phyloP scores from a whole-genome alignment of 1,140 invertebrate genomes.

The Philopotamus ludificatus region DNA sequence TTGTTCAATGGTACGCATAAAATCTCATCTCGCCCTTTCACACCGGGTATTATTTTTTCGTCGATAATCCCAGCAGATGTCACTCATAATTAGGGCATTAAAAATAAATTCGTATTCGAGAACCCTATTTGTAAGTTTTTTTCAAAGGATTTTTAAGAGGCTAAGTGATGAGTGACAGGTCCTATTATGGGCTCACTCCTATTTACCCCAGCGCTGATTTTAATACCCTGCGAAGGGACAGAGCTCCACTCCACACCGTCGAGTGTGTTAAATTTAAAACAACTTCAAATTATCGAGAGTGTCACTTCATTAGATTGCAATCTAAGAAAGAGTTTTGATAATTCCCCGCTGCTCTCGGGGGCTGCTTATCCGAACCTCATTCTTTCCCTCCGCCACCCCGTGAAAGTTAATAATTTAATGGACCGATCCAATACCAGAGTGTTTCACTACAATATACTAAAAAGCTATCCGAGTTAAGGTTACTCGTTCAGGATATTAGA shows the following conservation, averaged over 20 bases:
- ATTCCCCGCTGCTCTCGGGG: too few relatives aligned
- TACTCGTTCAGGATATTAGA: slow-evolving; percentile 15
- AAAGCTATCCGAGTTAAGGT: slow-evolving; percentile 10
- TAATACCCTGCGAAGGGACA: too few relatives aligned
- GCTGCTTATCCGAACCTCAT: background rate
- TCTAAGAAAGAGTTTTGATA: too few relatives aligned
- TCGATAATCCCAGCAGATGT: slow-evolving; percentile 26
- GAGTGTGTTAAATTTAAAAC: too few relatives aligned
- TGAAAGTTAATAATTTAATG: slow-evolving; percentile 36
- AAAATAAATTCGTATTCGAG: slow-evolving; percentile 31
- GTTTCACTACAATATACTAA: slow-evolving; percentile 19
- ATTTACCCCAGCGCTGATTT: background rate
- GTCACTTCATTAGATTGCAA: too few relatives aligned
- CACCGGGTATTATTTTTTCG: slow-evolving; percentile 25
- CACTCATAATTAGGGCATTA: slow-evolving; percentile 42
- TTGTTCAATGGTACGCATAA: too few relatives aligned
- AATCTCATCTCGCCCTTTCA: too few relatives aligned
- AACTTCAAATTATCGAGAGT: too few relatives aligned
- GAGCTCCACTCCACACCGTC: too few relatives aligned
- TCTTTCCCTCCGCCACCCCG: slow-evolving; percentile 9
- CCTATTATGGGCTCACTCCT: slow-evolving; percentile 29
- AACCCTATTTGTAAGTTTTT: slow-evolving; percentile 28
- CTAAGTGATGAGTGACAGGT: slow-evolving; percentile 34
- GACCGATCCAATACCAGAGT: slow-evolving; percentile 22
- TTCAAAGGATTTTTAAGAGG: slow-evolving; percentile 23